Conservation (phyloP, 2,797 vertebrate genomes). For the Cercopithecus diana region DNA sequence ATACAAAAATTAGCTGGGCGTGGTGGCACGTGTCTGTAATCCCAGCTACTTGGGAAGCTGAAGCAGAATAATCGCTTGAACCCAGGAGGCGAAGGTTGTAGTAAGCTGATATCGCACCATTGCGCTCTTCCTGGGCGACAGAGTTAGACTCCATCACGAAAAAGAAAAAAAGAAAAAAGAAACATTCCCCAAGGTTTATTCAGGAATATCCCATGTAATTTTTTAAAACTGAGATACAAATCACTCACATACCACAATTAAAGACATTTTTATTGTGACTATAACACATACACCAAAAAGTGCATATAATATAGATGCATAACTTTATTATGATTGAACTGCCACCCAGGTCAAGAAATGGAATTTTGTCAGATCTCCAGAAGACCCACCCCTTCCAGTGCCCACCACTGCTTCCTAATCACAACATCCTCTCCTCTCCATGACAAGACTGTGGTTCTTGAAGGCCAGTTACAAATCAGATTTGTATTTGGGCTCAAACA, state of each 20-base stretch:
- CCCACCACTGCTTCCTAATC: neutral
- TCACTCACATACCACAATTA: neutral
- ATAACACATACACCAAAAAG: neutral
- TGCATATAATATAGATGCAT: neutral
- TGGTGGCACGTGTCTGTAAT: too few species aligned
- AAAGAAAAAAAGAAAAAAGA: neutral
- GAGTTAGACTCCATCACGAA: too few species aligned
- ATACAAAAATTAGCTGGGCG: too few species aligned
- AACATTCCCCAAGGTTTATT: neutral
- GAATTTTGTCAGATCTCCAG: neutral
- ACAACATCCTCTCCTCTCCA: neutral
- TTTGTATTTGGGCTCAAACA: neutral
- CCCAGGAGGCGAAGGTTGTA: too few species aligned
- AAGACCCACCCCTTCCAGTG: too few species aligned
- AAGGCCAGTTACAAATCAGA: neutral
- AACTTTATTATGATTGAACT: neutral
- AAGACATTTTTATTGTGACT: neutral
- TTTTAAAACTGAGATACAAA: neutral
- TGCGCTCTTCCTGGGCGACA: accelerated
- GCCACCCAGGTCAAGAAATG: neutral
- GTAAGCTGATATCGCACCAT: too few species aligned
- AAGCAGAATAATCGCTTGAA: too few species aligned
- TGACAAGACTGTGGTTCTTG: neutral
- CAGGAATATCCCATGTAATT: neutral
- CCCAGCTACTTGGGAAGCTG: too few species aligned